These are phyloP conservation scores for Plodia interpunctella DNA, from an alignment of 1,140 invertebrate genomes.

Conservation along the genomic window DNA sequence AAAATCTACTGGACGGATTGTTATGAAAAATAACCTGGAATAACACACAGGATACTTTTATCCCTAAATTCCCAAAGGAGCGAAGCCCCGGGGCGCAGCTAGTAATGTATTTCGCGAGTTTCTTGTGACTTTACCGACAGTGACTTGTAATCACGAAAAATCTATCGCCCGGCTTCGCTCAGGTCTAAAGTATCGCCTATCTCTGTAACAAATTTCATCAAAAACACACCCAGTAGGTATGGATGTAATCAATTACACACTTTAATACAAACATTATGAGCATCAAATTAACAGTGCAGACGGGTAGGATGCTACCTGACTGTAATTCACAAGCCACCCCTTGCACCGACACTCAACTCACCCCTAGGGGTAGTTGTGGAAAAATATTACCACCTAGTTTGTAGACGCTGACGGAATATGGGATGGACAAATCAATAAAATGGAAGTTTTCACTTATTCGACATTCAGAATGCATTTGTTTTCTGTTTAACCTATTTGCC, in stretches of 20 bases:
- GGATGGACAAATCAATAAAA: background rate
- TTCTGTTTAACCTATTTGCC: no score
- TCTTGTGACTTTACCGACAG: no score
- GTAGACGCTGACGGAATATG: background rate
- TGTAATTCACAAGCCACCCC: conserved; percentile 3
- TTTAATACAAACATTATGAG: background rate
- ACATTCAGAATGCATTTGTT: background rate
- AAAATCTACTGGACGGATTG: no score
- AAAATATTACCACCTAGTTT: conserved; percentile 5
- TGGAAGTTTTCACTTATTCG: background rate
- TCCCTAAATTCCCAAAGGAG: no score
- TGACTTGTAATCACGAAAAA: no score
- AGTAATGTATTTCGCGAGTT: no score
- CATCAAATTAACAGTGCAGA: background rate
- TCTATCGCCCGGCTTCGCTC: no score
- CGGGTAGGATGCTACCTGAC: background rate
- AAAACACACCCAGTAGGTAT: background rate
- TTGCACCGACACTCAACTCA: background rate
- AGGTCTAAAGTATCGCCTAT: no score
- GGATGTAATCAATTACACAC: background rate
- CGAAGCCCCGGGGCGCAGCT: no score
- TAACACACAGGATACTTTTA: no score
- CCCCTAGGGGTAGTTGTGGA: background rate
- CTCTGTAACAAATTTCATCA: no score
- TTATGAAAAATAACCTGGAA: no score